phyloP scores from a whole-genome alignment of 2,888 invertebrate species.

The Xanthorhoe designata region DNA sequence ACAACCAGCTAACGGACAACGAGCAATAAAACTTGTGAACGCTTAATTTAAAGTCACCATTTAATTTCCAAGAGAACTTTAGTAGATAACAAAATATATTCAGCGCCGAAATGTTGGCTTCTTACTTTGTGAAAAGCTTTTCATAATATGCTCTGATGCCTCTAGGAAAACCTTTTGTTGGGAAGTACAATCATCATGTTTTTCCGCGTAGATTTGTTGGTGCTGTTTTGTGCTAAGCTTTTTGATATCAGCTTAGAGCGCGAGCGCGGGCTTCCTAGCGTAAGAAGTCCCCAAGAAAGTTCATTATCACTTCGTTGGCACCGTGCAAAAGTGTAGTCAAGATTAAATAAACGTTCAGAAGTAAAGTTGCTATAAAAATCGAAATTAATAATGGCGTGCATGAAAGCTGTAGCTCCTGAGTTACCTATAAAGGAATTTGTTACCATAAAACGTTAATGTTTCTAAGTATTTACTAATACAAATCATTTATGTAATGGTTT shows the following conservation, averaged over 20 bases:
- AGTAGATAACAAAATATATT: constrained; percentile 36
- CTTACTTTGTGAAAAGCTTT: constrained; percentile 11
- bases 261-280: background rate
- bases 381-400: background rate
- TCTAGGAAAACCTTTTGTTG: constrained; percentile 19
- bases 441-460: no score
- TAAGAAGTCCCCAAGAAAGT: background rate
- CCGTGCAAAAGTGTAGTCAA: background rate
- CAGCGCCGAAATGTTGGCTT: constrained; percentile 21
- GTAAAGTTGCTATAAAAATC: background rate
- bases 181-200: constrained; percentile 10
- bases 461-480: no score
- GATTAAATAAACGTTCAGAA: background rate
- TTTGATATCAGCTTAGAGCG: background rate
- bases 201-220: constrained; percentile 13
- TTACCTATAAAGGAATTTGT: background rate
- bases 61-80: constrained; percentile 48
- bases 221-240: background rate
- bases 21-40: constrained; percentile 71
- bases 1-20: constrained; percentile 55
- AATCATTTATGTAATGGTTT: no score
- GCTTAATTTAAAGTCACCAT: constrained; percentile 59
- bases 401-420: background rate
- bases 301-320: background rate
- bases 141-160: constrained; percentile 12